Percentiles rank a stretch among this genome's conserved stretches.
These are phyloP conservation scores for Sparidentex hasta DNA, from an alignment of 2,797 vertebrate genomes.

Conservation along the genomic window DNA sequence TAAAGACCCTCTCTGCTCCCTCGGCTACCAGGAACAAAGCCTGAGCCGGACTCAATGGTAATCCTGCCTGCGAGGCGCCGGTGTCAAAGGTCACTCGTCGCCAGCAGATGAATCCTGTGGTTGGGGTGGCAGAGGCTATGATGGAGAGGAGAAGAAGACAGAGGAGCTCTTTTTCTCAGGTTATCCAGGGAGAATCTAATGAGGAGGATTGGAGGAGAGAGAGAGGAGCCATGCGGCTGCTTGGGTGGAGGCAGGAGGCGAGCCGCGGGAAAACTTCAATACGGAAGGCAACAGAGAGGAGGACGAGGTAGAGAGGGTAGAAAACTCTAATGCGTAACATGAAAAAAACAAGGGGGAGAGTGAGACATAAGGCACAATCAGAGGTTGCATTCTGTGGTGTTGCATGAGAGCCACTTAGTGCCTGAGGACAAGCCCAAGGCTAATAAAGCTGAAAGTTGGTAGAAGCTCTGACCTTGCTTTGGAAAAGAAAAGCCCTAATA, in stretches of 20 bases:
- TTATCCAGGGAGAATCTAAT: conserved; percentile 86
- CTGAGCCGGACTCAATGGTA: conserved; percentile 81
- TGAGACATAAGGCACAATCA: conserved; percentile 79
- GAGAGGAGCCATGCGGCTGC: conserved; percentile 64
- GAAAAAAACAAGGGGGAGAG: conserved; percentile 63
- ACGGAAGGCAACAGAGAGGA: conserved; percentile 68
- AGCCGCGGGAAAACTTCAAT: conserved; percentile 75
- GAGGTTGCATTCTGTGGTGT: conserved; percentile 73
- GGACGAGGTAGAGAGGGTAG: conserved; percentile 59
- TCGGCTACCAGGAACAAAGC: conserved; percentile 82
- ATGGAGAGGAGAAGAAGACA: conserved; percentile 77
- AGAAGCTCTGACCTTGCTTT: conserved; percentile 81
- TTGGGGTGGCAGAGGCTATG: conserved; percentile 79
- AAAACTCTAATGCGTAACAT: conserved; percentile 69
- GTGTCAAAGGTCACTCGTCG: conserved; percentile 83
- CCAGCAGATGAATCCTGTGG: conserved; percentile 84
- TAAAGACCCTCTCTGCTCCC: conserved; percentile 82
- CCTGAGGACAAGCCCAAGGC: conserved; percentile 82
- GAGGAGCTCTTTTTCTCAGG: conserved; percentile 79
- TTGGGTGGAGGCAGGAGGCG: conserved; percentile 67
- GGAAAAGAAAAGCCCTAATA: conserved; percentile 81
- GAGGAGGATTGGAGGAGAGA: conserved; percentile 76
- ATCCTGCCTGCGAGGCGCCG: conserved; percentile 85
- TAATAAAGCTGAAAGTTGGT: conserved; percentile 83
- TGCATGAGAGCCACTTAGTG: conserved; percentile 77